These are phyloP conservation scores for Hoplodrina blanda DNA, from an alignment of 2,888 invertebrate species.

Conservation along the genomic window DNA sequence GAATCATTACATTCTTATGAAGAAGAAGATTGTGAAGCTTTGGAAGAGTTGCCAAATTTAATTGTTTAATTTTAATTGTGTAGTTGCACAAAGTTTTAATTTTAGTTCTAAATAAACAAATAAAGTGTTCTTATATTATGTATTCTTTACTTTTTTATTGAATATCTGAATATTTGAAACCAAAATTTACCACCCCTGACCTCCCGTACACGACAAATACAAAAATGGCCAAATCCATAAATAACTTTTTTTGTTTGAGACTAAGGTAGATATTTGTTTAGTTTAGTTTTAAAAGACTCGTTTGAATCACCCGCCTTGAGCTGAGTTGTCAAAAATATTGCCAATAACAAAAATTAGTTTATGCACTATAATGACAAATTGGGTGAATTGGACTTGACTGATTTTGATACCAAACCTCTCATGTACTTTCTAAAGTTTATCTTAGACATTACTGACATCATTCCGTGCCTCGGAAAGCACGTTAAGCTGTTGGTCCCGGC, in stretches of 20 bases:
- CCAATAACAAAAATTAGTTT: slow-evolving; percentile 44
- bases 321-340: slow-evolving; percentile 41
- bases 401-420: slow-evolving; percentile 29
- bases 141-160: slow-evolving; percentile 37
- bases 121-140: slow-evolving; percentile 16
- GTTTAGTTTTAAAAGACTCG: slow-evolving; percentile 45
- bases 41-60: slow-evolving; percentile 22
- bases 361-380: slow-evolving; percentile 44
- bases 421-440: too few species aligned
- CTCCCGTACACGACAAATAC: slow-evolving; percentile 37
- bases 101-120: not conserved
- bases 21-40: slow-evolving; percentile 17
- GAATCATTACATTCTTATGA: slow-evolving; percentile 25
- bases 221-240: slow-evolving; percentile 43
- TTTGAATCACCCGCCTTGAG: slow-evolving; percentile 41
- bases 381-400: slow-evolving; percentile 43
- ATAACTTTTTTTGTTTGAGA: slow-evolving; percentile 43
- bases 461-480: too few species aligned
- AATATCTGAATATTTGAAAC: slow-evolving; percentile 44
- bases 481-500: too few species aligned
- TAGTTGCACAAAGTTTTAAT: too few species aligned
- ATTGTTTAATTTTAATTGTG: slow-evolving; percentile 4
- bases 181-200: slow-evolving; percentile 45
- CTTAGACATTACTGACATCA: too few species aligned
- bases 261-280: slow-evolving; percentile 46